phyloP scores from a whole-genome alignment of 2,113 vertebrate species.

The Merops nubicus region DNA sequence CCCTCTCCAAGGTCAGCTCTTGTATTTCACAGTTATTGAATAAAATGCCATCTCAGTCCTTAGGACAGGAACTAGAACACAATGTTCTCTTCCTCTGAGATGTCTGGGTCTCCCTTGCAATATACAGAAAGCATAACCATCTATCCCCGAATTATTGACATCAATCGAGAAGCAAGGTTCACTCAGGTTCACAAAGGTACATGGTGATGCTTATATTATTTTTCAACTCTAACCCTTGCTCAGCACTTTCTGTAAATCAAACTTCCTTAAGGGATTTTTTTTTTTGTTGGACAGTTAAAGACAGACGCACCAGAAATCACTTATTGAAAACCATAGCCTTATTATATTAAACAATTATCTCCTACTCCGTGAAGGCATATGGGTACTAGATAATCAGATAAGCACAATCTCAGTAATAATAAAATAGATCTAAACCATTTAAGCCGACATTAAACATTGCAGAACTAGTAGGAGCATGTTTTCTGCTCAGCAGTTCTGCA shows the following conservation, averaged over 20 bases:
- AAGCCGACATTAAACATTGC: not conserved
- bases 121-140: not conserved
- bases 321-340: slow-evolving; percentile 25
- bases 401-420: not conserved
- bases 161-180: not conserved
- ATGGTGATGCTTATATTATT: not conserved
- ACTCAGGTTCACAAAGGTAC: not conserved
- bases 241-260: not conserved
- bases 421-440: slow-evolving; percentile 20
- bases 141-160: not conserved
- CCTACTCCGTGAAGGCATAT: not conserved
- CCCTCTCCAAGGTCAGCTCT: not conserved
- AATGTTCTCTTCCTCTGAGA: not conserved
- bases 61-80: not conserved
- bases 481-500: slow-evolving; percentile 50
- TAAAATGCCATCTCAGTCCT: not conserved
- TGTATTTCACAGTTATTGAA: not conserved
- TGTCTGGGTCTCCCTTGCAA: not conserved
- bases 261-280: not conserved
- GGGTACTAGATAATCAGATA: not conserved
- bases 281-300: not conserved
- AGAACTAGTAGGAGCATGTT: not conserved
- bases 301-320: not conserved
- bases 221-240: not conserved
- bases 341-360: slow-evolving; percentile 34